Conservation (phyloP, 2,888 invertebrate genomes). For the Schizaphis graminum region DNA sequence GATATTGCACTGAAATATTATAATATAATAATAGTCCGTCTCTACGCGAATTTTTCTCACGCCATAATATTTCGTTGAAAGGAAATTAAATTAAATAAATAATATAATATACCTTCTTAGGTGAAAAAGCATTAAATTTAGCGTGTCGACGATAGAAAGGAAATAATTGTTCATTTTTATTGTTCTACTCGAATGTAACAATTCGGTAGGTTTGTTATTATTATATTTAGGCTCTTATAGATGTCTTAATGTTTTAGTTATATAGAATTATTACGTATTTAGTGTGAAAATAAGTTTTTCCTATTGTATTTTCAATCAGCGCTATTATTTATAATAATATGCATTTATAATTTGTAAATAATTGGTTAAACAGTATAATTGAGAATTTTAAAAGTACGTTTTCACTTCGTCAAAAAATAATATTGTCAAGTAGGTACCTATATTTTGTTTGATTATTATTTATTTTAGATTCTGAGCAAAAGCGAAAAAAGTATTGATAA, state of each 20-base stretch:
- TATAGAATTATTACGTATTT: neutral
- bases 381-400: neutral
- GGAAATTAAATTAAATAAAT: neutral
- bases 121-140: slow-evolving; percentile 2
- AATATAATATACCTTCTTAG: neutral
- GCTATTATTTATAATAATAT: neutral
- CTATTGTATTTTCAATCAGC: neutral
- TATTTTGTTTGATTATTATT: neutral
- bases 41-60: neutral
- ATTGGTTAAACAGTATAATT: neutral
- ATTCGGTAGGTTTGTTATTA: neutral
- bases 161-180: neutral
- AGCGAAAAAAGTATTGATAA: no score
- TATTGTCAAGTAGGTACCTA: neutral
- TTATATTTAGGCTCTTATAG: neutral
- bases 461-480: neutral
- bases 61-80: neutral
- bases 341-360: neutral
- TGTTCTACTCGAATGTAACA: neutral
- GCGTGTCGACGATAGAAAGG: neutral
- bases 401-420: neutral
- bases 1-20: neutral
- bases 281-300: neutral
- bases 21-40: neutral
- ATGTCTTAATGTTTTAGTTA: neutral